Evolutionary conservation across 2,888 invertebrate species (phyloP), one percentile per base, ranked within the genome.

Genomic region (Hydropsyche betteni): DNA sequence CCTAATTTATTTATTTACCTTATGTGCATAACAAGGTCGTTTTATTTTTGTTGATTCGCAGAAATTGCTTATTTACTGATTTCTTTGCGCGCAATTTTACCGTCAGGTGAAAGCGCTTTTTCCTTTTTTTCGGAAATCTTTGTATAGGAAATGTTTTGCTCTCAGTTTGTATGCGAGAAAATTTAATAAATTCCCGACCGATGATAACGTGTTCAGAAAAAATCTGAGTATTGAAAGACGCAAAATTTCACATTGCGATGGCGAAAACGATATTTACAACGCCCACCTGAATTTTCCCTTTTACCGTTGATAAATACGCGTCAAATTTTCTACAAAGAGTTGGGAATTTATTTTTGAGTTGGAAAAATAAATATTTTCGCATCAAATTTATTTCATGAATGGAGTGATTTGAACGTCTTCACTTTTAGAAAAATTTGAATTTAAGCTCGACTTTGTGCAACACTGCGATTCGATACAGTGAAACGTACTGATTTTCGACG

Each of bases 11-110:
- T 44, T 44, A 44, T 44, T 10, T 44, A 10, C 44, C 44, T 44
- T 44, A 44, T 44, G 58, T 24, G 24, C 16, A 1, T 58, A 24
- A 8, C 36, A 36, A 64, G 64, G 64, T 64, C 64, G n/a, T n/a
- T 12, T 64, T 61, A 61, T 61, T 61, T 61, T 61, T n/a, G 36
- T 64, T 64, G 36, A 64, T 64, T 64, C 64, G 34, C 34, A 64
- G 64, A 64, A 64, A 61, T 16, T 61, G 36, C 34, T 64, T 64
- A 64, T 64, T 64, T 64, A 36, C 64, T 64, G 34, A 33, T 36
- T 64, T 64, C 5, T 7, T 36, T 36, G 24, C 64, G 64, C n/a
- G 6, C 24, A 6, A 64, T 12, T 36, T 7, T n/a, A 36, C 64
- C 8, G 36, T 44, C 64, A 64, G 64, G 64, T 64, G 64, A 34